Conservation (phyloP, 2,113 vertebrate species). For the Lanius ludovicianus region DNA sequence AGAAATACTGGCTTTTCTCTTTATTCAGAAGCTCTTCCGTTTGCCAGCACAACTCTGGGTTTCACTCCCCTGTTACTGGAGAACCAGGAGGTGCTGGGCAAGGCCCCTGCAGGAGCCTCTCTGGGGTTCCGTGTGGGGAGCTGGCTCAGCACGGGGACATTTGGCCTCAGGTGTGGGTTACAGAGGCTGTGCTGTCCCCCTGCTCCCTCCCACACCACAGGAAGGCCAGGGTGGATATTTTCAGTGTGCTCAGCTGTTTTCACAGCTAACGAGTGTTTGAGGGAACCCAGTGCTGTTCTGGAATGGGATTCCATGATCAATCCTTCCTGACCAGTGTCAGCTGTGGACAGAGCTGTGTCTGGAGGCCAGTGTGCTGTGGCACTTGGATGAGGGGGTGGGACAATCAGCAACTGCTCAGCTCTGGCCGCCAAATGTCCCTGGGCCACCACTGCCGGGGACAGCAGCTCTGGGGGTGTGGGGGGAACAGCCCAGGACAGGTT, state of each 20-base stretch:
- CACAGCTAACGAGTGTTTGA: not conserved
- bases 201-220: not conserved
- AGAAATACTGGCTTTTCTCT: not conserved
- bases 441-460: fast-evolving
- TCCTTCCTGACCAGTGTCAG: not conserved
- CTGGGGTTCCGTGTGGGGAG: not conserved
- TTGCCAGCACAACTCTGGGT: not conserved
- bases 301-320: fast-evolving
- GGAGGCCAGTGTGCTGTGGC: not conserved
- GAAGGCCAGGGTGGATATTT: not conserved
- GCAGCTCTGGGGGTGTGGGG: not conserved
- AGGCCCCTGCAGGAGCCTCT: not conserved
- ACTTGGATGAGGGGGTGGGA: not conserved
- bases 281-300: not conserved
- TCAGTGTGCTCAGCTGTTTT: not conserved
- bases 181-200: not conserved
- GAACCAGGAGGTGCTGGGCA: not conserved
- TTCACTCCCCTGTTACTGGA: not conserved
- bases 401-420: not conserved
- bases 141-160: not conserved
- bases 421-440: fast-evolving
- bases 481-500: not conserved
- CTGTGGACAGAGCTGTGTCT: not conserved
- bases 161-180: not conserved
- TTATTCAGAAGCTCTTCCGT: not conserved